Conservation (phyloP, 2,888 invertebrate genomes). For the Scaptomyza flava region DNA sequence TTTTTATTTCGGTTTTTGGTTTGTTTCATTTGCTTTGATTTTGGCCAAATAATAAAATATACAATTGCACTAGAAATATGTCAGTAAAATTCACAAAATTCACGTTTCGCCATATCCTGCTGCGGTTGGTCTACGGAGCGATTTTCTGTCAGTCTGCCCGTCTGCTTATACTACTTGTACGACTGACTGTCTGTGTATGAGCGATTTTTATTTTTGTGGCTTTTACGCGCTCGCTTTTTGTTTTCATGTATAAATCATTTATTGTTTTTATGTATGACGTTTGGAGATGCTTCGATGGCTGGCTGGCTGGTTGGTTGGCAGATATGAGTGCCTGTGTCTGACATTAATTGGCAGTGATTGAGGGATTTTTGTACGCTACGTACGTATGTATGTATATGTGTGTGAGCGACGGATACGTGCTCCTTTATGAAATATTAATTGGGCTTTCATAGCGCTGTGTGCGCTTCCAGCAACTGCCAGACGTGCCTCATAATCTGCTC, state of each 20-base stretch:
- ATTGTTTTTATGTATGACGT: slow-evolving; percentile 75
- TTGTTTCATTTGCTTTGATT: slow-evolving; percentile 67
- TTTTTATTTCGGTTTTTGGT: slow-evolving; percentile 15
- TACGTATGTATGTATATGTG: slow-evolving; percentile 30
- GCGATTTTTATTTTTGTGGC: slow-evolving; percentile 78
- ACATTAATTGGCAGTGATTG: slow-evolving; percentile 80
- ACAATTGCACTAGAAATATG: slow-evolving; percentile 75
- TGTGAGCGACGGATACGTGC: slow-evolving; percentile 64
- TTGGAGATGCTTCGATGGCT: slow-evolving; percentile 56
- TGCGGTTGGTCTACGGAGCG: slow-evolving; percentile 44
- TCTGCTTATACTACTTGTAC: slow-evolving; percentile 42
- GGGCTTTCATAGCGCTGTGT: slow-evolving; percentile 64
- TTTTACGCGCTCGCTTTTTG: slow-evolving; percentile 68
- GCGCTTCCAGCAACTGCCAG: slow-evolving; percentile 38
- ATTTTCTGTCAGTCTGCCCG: slow-evolving; percentile 10
- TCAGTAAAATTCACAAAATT: slow-evolving; percentile 73
- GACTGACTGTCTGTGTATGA: slow-evolving; percentile 32
- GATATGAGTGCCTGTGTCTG: slow-evolving; percentile 79
- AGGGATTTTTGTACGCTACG: slow-evolving; percentile 71
- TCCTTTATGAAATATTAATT: slow-evolving; percentile 80
- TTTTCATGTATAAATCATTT: slow-evolving; percentile 77
- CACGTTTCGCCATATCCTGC: slow-evolving; percentile 69
- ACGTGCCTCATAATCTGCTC: slow-evolving; percentile 71
- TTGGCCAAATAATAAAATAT: slow-evolving; percentile 68
- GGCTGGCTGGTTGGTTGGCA: slow-evolving; percentile 52